Conservation (phyloP, 2,113 vertebrate species). For the Brachyhypopomus occidentalis region DNA sequence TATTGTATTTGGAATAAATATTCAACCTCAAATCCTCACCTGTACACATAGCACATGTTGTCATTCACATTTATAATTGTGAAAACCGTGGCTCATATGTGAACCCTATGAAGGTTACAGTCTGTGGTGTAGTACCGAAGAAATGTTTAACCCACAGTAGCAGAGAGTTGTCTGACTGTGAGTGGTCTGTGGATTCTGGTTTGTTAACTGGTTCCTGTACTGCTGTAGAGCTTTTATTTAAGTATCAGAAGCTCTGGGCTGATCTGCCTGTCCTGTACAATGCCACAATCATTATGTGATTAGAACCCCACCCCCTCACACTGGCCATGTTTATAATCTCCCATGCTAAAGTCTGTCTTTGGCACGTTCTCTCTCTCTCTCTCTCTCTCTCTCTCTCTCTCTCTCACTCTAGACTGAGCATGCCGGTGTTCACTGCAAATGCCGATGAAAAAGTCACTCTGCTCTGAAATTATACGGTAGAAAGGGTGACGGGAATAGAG, state of each 20-base stretch:
- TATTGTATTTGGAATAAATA: background rate
- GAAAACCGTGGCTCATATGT: background rate
- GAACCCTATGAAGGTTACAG: background rate
- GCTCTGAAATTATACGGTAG: background rate
- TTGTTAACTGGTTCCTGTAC: conserved; percentile 52
- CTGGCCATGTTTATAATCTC: conserved; percentile 64
- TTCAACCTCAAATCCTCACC: background rate
- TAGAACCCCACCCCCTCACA: conserved; percentile 64
- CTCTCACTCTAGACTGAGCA: conserved; percentile 53
- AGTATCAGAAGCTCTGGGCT: conserved; percentile 65
- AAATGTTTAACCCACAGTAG: background rate
- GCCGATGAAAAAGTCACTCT: conserved; percentile 6
- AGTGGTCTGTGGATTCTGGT: conserved; percentile 40
- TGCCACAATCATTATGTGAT: conserved; percentile 78
- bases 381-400: background rate
- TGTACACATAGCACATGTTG: background rate
- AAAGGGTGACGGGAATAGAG: background rate
- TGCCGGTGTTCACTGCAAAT: background rate
- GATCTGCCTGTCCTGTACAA: conserved; percentile 66
- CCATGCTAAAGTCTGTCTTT: conserved; percentile 58
- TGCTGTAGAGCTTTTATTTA: conserved; percentile 65
- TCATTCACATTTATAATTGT: background rate
- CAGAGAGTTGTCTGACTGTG: background rate
- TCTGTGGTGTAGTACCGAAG: background rate
- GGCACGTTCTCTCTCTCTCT: too few species aligned